phyloP scores from a whole-genome alignment of 2,888 invertebrate genomes.

The Drosophila dives region DNA sequence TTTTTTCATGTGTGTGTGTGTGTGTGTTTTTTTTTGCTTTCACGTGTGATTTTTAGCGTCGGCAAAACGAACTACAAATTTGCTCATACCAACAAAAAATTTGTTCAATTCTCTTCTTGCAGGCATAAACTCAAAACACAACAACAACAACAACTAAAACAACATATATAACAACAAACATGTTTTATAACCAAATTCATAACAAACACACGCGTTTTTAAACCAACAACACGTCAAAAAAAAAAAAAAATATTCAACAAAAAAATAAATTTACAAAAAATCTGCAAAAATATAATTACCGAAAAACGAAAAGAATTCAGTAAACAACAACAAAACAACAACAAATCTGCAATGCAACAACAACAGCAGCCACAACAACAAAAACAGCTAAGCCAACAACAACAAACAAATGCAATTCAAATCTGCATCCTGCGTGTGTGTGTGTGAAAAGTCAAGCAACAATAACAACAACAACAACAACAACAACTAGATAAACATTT shows the following conservation, averaged over 20 bases:
- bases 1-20: constrained; percentile 8
- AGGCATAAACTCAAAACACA: constrained; percentile 78
- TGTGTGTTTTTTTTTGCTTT: constrained; percentile 12
- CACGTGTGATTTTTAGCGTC: constrained; percentile 42
- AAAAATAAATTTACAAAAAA: constrained; percentile 18
- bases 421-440: constrained; percentile 63
- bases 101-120: constrained; percentile 31
- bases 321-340: constrained; percentile 30
- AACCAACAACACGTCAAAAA: constrained; percentile 32
- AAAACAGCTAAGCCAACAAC: constrained; percentile 47
- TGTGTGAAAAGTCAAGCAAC: constrained; percentile 65
- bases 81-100: constrained; percentile 5
- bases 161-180: constrained; percentile 56
- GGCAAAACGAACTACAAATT: constrained; percentile 39
- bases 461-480: constrained; percentile 27
- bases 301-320: constrained; percentile 9
- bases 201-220: constrained; percentile 65
- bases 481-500: constrained; percentile 26
- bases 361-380: constrained; percentile 19
- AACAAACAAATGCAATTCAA: constrained; percentile 50
- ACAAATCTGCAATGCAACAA: constrained; percentile 59
- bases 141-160: constrained; percentile 37
- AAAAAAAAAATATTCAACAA: background rate
- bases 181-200: constrained; percentile 62
- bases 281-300: constrained; percentile 5